Evolutionary conservation across 2,797 vertebrate species (phyloP).

Genomic region (Gobio occitaniae): DNA sequence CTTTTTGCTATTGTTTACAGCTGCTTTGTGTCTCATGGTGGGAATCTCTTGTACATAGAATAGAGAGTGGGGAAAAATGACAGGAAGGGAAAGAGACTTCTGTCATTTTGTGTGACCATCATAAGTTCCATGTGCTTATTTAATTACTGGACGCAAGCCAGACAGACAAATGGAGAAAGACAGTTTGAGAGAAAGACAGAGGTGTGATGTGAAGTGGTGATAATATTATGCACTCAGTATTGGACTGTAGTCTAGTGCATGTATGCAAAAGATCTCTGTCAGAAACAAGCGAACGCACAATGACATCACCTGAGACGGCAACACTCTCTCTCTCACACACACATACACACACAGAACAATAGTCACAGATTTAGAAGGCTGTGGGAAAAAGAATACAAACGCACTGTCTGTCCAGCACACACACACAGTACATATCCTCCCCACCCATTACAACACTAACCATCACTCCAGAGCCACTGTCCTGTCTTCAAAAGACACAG

Average conservation of each 20-base stretch:
- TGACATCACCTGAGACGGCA: slow-evolving; percentile 33
- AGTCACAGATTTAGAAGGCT: slow-evolving; percentile 58
- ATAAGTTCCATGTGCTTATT: slow-evolving; percentile 86
- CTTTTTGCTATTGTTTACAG: slow-evolving; percentile 65
- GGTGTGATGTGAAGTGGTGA: slow-evolving; percentile 10
- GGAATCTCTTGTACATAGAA: slow-evolving; percentile 69
- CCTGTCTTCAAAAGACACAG: slow-evolving; percentile 11
- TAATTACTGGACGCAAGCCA: slow-evolving; percentile 81
- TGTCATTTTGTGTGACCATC: slow-evolving; percentile 78
- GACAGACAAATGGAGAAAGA: slow-evolving; percentile 34
- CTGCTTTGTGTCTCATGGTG: slow-evolving; percentile 73
- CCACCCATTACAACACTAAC: slow-evolving; percentile 45
- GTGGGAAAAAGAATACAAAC: slow-evolving; percentile 59
- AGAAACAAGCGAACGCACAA: background rate
- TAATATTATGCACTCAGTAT: slow-evolving; percentile 29
- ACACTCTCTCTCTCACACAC: background rate
- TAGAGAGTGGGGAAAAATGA: slow-evolving; percentile 51
- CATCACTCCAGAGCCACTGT: slow-evolving; percentile 9
- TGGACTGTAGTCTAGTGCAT: background rate
- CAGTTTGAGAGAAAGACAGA: slow-evolving; percentile 17
- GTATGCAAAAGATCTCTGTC: slow-evolving; percentile 6
- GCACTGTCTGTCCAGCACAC: slow-evolving; percentile 31
- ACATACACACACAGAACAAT: slow-evolving; percentile 54
- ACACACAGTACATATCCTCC: slow-evolving; percentile 47
- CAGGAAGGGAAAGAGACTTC: slow-evolving; percentile 60